Base-by-base conservation (phyloP, 2,113 vertebrate species). In the Sminthopsis crassicaudata region DNA sequence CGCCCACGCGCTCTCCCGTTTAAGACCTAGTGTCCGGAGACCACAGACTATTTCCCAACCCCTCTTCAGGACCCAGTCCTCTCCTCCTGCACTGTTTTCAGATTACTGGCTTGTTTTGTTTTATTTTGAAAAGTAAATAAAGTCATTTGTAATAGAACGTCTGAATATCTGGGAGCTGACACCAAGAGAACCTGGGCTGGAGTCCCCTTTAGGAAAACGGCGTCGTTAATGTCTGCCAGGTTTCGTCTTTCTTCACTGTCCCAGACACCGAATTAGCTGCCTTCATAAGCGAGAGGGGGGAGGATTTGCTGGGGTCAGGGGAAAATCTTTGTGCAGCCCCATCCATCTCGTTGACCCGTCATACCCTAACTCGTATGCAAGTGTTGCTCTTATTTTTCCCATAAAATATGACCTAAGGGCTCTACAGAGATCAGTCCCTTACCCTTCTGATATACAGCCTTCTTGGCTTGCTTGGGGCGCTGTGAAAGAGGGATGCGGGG, bases 11-110 rank as follows among this genome's bases (percentile, higher is more conserved):
- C 60, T 6, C 67, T n/a, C 97, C 98, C 0, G 96, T 99, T 48
- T 55, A 98, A 98, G 97, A 98, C 98, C 25, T 98, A 99, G 92
- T 99, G 98, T 50, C 98, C 98, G 2, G 97, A 95, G n/a, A 96
- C 98, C 25, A 91, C 95, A 0, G 98, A 98, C 93, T n/a, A 0
- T 11, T 11, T 0, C 36, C 36, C 0, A 16, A 46, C 14, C 8
- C 19, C 22, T 88, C 30, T 25, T 16, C 30, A n/a, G 84, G 90
- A 46, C 27, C 46, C 51, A 2, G n/a, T 46, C 91, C 27, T 54
- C 27, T 48, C 12, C 6, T 27, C 10, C 26, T n/a, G 14, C 14
- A 27, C 25, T 22, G 22, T 24, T 53, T 46, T 57, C 27, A 30
- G 42, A 46, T 46, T 30, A 12, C 53, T 22, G 91, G 53, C 57